Evolutionary conservation across 2,113 vertebrate genomes (phyloP), one percentile per base, ranked within the genome.

Genomic region (Cyanoramphus novaezelandiae): DNA sequence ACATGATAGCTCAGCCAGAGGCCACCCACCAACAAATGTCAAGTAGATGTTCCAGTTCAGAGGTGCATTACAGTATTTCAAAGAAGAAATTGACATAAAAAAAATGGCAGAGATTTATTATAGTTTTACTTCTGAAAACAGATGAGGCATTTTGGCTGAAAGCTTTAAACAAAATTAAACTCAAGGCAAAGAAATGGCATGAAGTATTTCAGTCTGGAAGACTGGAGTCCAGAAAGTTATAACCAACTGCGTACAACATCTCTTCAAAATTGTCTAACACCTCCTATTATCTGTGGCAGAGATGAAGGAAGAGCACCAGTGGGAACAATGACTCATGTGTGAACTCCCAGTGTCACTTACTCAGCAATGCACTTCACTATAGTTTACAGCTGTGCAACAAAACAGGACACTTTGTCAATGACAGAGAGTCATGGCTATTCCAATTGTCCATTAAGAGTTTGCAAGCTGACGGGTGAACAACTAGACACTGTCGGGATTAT

Each of bases 111-210:
- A 72, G 17, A 65, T 52, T 65, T 68, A 79, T 55, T 88, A 63
- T n/a, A 59, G 52, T 14, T 52, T 71, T 64, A 18, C 79, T 85
- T 88, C 59, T 29, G 23, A 82, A 89, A 96, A 92, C 9, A 85
- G 52, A 90, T 37, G 12, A 90, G 47, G 18, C 87, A 86, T 72
- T 90, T 44, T 62, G 71, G 67, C 67, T 69, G 65, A 91, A 85
- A 82, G 21, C 37, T 92, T 95, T 65, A 69, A 79, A 80, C 33
- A 90, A 93, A 85, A 82, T 57, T 67, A 78, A 95, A 94, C 25
- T 52, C 46, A 59, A 78, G 41, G 23, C 11, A 44, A 77, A 77
- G 49, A 68, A 83, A 82, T 79, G 24, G 17, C 35, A 69, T 53
- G 7, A 83, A 76, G 21, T 65, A 49, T 68, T 82, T 72, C 0